These are phyloP conservation scores for Sebastes taczanowskii DNA, from an alignment of 2,797 vertebrate species.

Conservation along the genomic window DNA sequence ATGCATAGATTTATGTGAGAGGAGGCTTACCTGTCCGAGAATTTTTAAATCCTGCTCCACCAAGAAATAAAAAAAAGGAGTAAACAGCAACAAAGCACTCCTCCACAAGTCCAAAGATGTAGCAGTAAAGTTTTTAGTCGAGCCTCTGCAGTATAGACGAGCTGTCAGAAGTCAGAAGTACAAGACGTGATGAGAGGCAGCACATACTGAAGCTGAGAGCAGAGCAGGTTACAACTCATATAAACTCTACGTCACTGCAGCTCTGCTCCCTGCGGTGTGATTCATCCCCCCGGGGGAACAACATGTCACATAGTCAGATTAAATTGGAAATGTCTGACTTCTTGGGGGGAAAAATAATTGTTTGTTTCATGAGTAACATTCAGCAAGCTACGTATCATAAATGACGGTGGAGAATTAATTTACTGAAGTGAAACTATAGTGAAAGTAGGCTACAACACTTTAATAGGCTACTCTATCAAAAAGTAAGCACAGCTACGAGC, in stretches of 20 bases:
- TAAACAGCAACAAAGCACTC: neutral
- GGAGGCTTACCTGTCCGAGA: constrained; percentile 22
- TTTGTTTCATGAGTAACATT: neutral
- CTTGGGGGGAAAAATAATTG: neutral
- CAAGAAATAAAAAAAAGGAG: neutral
- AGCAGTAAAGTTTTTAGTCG: neutral
- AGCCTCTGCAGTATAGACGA: neutral
- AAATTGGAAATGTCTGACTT: neutral
- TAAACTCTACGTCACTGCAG: constrained; percentile 33
- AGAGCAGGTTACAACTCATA: constrained; percentile 52
- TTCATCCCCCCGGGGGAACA: neutral
- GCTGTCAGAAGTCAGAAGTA: constrained; percentile 7
- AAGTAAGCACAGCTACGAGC: too few species aligned
- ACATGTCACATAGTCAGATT: neutral
- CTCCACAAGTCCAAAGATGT: neutral
- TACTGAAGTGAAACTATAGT: neutral
- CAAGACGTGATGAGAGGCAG: constrained; percentile 12
- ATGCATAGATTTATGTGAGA: neutral
- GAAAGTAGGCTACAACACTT: too few species aligned
- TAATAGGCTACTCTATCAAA: too few species aligned
- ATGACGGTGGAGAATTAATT: neutral
- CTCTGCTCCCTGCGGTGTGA: neutral
- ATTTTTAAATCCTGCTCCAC: neutral
- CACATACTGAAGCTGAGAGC: neutral
- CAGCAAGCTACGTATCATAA: neutral